These are phyloP conservation scores for Hystrix cristata DNA, from an alignment of 2,113 vertebrate species.

Conservation along the genomic window DNA sequence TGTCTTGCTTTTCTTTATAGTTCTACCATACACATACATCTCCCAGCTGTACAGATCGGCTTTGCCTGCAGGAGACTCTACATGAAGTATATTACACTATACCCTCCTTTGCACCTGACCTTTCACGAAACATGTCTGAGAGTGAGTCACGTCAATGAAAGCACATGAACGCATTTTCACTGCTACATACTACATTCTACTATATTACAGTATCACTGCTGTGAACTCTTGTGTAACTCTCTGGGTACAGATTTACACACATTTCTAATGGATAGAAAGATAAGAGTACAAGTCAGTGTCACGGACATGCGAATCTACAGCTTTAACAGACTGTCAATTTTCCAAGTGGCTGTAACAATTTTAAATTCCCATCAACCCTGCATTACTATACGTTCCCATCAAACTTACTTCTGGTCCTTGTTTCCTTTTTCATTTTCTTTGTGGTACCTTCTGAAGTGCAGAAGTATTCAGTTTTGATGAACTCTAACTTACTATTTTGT, in stretches of 20 bases:
- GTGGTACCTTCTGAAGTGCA: background rate
- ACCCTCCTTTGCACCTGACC: background rate
- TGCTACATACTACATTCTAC: background rate
- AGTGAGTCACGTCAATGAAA: background rate
- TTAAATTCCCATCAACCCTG: background rate
- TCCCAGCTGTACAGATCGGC: too few relatives aligned
- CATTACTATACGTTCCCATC: background rate
- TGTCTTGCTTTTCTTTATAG: too few relatives aligned
- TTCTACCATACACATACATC: too few relatives aligned
- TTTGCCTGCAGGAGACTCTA: too few relatives aligned
- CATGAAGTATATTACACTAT: background rate
- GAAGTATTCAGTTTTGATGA: conserved; percentile 36
- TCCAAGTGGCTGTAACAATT: background rate
- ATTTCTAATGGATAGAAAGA: background rate
- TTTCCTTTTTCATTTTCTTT: background rate
- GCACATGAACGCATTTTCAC: background rate
- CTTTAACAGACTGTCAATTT: background rate
- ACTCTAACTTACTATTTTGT: background rate
- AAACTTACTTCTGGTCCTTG: background rate
- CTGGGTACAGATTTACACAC: background rate
- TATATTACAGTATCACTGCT: background rate
- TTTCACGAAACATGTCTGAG: background rate
- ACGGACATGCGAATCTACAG: background rate
- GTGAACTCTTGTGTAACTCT: background rate
- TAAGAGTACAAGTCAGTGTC: background rate